phyloP scores from a whole-genome alignment of 2,797 vertebrate genomes.

The Girardinus metallicus region DNA sequence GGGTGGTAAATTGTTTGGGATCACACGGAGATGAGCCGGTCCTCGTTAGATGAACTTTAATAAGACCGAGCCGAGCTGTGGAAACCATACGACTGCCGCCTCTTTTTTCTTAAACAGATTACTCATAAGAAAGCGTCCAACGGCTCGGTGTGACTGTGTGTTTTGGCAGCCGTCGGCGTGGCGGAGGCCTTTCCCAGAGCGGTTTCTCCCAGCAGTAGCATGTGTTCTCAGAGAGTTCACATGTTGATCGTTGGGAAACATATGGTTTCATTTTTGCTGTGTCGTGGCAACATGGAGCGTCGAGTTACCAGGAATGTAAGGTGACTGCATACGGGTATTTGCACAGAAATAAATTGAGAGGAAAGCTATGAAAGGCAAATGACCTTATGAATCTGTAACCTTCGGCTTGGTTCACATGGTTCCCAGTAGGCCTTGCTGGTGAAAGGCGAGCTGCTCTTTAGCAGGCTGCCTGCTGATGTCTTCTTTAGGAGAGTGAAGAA shows the following conservation, averaged over 20 bases:
- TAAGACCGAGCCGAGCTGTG: slow-evolving; percentile 21
- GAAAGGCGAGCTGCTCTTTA: not conserved
- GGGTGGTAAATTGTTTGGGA: slow-evolving; percentile 42
- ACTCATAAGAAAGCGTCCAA: slow-evolving; percentile 53
- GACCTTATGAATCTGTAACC: slow-evolving; percentile 38
- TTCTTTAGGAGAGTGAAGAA: slow-evolving; percentile 3
- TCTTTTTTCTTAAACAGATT: slow-evolving; percentile 32
- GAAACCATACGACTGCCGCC: slow-evolving; percentile 35
- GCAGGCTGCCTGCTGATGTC: slow-evolving; percentile 5
- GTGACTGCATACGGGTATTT: slow-evolving; percentile 3
- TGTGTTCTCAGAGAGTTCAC: slow-evolving; percentile 42
- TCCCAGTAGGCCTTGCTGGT: slow-evolving; percentile 30
- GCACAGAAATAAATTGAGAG: slow-evolving; percentile 11
- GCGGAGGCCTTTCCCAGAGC: slow-evolving; percentile 49
- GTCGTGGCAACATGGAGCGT: slow-evolving; percentile 29
- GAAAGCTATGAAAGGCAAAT: slow-evolving; percentile 20
- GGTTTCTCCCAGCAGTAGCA: slow-evolving; percentile 13
- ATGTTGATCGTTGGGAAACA: slow-evolving; percentile 49
- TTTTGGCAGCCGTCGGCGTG: slow-evolving; percentile 40
- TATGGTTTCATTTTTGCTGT: slow-evolving; percentile 60
- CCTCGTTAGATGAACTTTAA: slow-evolving; percentile 40
- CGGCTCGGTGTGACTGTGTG: slow-evolving; percentile 40
- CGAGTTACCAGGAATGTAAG: slow-evolving; percentile 18
- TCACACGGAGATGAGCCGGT: slow-evolving; percentile 26
- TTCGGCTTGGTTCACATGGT: slow-evolving; percentile 47